Evolutionary conservation across 2,113 vertebrate genomes (phyloP), one percentile per base, ranked within the genome.

Genomic region (Addax nasomaculatus): DNA sequence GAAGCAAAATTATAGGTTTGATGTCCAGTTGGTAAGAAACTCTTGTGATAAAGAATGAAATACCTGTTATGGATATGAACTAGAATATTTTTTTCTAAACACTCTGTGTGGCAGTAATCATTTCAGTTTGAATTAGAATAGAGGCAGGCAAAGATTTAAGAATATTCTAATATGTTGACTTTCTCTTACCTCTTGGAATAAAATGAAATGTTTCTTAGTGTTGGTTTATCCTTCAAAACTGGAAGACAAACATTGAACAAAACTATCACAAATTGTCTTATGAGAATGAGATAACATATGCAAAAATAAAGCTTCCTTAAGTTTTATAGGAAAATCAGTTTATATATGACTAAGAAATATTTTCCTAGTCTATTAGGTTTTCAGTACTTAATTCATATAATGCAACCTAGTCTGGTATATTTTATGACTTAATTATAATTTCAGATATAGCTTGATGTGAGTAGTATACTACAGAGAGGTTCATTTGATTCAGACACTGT

Each of bases 341-440:
- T 60, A 58, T 60, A 51, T 8, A 55, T 84, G 17, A 92, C 17
- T 93, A 88, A 90, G 30, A 70, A 95, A 51, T 79, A 70, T 73
- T 86, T 93, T 95, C 53, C n/a, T 93, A 49, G 16, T 90, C 3
- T 79, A 58, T 62, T 57, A 87, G 10, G 23, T 87, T 96, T 96
- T 62, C 36, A 94, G 0, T 93, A 90, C 12, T 97, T 81, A 84
- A 90, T 81, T 88, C 13, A 60, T 87, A 91, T 93, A 92, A 67
- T 87, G 30, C 2, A 85, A 5, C 13, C 11, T 91, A 89, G 7
- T 12, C 30, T 95, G 33, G 7, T 93, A 58, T 92, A 78, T 67
- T 93, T 70, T 96, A 81, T 80, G 9, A 92, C 64, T 95, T 70
- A 73, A 88, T 92, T 94, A 45, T 53, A 90, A 64, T 85, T 85